phyloP scores from a whole-genome alignment of 2,113 vertebrate species.

The Corvus moneduloides region DNA sequence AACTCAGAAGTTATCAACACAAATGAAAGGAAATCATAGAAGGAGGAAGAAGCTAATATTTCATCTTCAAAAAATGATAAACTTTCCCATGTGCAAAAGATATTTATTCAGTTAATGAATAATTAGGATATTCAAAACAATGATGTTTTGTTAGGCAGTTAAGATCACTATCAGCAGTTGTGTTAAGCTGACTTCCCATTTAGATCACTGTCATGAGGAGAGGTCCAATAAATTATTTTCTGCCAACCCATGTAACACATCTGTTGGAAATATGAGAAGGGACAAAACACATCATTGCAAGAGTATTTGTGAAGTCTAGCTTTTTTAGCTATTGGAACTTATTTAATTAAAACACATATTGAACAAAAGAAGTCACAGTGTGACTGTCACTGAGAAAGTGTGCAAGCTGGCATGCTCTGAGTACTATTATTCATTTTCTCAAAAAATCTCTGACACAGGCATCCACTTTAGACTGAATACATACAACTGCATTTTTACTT shows the following conservation, averaged over 20 bases:
- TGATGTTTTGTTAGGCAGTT: background rate
- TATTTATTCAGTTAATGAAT: conserved; percentile 39
- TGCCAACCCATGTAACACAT: background rate
- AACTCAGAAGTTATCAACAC: conserved; percentile 44
- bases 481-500: fast-evolving
- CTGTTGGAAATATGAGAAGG: background rate
- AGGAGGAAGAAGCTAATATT: conserved; percentile 52
- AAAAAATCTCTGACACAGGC: background rate
- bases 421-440: background rate
- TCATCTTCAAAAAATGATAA: conserved; percentile 53
- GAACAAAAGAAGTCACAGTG: background rate
- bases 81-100: conserved; percentile 54
- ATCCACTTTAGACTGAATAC: background rate
- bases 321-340: background rate
- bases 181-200: background rate
- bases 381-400: background rate
- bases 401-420: background rate
- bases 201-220: background rate
- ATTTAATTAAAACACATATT: background rate
- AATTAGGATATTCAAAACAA: conserved; percentile 52
- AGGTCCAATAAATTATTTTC: conserved; percentile 11
- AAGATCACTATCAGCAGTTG: background rate
- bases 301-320: background rate
- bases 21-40: conserved; percentile 47
- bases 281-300: background rate